Base-by-base conservation (phyloP, 2,888 invertebrate genomes). In the Sesia apiformis region DNA sequence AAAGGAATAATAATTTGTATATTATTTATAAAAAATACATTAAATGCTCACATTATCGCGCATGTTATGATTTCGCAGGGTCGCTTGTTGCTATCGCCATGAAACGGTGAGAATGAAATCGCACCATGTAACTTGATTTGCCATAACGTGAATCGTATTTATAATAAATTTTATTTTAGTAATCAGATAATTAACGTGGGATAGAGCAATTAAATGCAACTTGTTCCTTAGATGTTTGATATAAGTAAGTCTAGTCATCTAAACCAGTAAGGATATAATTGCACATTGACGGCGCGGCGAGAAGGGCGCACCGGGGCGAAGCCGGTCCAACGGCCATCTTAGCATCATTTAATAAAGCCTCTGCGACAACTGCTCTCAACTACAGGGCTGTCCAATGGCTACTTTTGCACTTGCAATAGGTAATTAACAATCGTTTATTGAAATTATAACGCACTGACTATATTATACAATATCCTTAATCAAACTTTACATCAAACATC, bases 261-360 rank as follows among this genome's bases (percentile, higher is more conserved):
- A 46, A 46, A 46, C n/a, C 23, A 46, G 46, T 46, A 46, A 46
- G 46, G 46, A 46, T 46, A 46, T 46, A 46, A 76, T 78, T 75
- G 73, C 74, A 72, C 78, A 84, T 79, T 80, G 61, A 61, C 61
- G 76, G 78, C 72, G 77, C 77, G 76, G 67, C 69, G 76, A 74
- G 78, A 76, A 81, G 81, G 77, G 79, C 73, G 81, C 78, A 68
- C 70, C 64, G 72, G 74, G 78, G 77, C 81, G 83, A 84, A 86
- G 81, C 88, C 87, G 87, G 86, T 86, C 84, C 79, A 78, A 81
- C 84, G 81, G 81, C 81, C 81, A 81, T 84, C 84, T 82, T 84
- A 76, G 74, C 75, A 77, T 80, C 79, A 78, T 84, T 85, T 86
- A 84, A 84, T 86, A 85, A 82, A 85, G 83, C 78, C 73, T 74